phyloP scores from a whole-genome alignment of 1,140 invertebrate species.

The Dufourea novaeangliae region DNA sequence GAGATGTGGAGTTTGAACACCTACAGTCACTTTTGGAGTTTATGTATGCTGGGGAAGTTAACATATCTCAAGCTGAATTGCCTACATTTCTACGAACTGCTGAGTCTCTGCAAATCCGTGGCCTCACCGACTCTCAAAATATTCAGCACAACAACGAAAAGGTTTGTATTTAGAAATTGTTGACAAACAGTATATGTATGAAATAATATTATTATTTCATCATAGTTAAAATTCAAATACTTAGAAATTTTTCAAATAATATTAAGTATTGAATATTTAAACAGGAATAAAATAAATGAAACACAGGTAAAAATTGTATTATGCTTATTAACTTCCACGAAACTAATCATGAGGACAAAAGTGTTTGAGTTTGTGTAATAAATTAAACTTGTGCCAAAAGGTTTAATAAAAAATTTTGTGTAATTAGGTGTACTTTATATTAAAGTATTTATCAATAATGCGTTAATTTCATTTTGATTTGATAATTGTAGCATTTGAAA shows the following conservation, averaged over 20 bases:
- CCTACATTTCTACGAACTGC: slow-evolving; percentile 93
- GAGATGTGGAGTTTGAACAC: slow-evolving; percentile 89
- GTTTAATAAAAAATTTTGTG: neutral
- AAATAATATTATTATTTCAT: neutral
- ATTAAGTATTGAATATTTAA: neutral
- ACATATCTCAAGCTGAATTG: slow-evolving; percentile 93
- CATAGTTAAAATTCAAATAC: neutral
- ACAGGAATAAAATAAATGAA: neutral
- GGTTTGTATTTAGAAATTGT: slow-evolving; percentile 58
- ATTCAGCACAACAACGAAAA: slow-evolving; percentile 82
- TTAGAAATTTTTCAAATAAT: neutral
- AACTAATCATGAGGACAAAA: too few species aligned
- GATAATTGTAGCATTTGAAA: slow-evolving; percentile 72
- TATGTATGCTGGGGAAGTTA: slow-evolving; percentile 95
- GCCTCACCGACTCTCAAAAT: slow-evolving; percentile 86
- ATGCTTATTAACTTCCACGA: too few species aligned
- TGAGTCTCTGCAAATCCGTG: slow-evolving; percentile 93
- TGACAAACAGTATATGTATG: too few species aligned
- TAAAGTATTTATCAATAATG: slow-evolving; percentile 7
- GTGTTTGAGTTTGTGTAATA: neutral
- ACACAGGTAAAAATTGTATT: neutral
- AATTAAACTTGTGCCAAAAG: neutral
- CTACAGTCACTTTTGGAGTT: slow-evolving; percentile 90
- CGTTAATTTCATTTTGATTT: neutral
- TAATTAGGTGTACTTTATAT: neutral